Conservation (phyloP, 2,113 vertebrate genomes). For the Danio rerio region DNA sequence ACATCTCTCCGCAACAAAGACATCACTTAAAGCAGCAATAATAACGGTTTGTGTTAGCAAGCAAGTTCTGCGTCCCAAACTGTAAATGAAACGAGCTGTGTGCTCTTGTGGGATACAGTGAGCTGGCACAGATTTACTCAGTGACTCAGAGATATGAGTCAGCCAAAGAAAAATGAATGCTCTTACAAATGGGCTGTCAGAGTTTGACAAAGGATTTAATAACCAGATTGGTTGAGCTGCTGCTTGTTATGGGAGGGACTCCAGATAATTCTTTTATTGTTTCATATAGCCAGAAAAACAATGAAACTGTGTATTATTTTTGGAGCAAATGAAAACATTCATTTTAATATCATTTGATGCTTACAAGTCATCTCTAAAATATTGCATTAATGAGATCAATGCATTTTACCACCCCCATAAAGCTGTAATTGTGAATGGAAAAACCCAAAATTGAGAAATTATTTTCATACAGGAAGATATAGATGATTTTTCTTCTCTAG, state of each 20-base stretch:
- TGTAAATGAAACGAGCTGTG: conserved; percentile 13
- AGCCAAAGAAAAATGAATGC: conserved; percentile 21
- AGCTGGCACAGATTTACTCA: not conserved
- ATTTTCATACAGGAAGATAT: too few relatives aligned
- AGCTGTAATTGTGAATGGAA: too few relatives aligned
- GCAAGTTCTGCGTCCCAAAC: not conserved
- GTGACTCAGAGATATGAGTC: conserved; percentile 9
- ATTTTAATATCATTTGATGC: too few relatives aligned
- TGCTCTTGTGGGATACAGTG: not conserved
- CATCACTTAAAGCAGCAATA: conserved; percentile 35
- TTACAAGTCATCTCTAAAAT: too few relatives aligned
- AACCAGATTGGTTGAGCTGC: conserved; percentile 15
- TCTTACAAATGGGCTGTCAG: not conserved
- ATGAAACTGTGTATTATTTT: too few relatives aligned
- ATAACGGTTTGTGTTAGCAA: conserved; percentile 15
- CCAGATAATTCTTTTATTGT: too few relatives aligned
- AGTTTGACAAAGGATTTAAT: conserved; percentile 1
- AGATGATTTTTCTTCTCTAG: too few relatives aligned
- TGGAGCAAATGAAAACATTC: too few relatives aligned
- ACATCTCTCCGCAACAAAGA: conserved; percentile 40
- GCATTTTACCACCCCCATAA: too few relatives aligned
- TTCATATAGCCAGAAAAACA: too few relatives aligned
- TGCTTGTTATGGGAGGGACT: not conserved
- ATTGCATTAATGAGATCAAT: too few relatives aligned
- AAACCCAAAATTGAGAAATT: too few relatives aligned